These are phyloP conservation scores for Idris sp. DNA, from an alignment of 1,140 invertebrate genomes.

Conservation along the genomic window DNA sequence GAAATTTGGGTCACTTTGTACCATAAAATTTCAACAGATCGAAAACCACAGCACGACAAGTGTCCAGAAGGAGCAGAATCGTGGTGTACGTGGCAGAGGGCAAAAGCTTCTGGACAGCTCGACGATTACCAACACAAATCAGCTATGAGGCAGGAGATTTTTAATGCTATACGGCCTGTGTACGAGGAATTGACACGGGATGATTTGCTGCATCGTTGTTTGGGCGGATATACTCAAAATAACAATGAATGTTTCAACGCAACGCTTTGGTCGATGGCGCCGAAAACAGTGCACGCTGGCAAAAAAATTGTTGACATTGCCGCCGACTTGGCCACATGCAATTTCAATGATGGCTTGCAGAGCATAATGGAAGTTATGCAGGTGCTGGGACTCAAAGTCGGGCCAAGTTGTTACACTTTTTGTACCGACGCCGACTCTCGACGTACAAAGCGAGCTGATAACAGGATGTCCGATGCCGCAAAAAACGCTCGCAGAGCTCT, in stretches of 20 bases:
- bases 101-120: slow-evolving; percentile 13
- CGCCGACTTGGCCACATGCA: slow-evolving; percentile 1
- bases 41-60: slow-evolving; percentile 13
- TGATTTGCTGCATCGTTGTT: slow-evolving; percentile 7
- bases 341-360: slow-evolving; percentile 1
- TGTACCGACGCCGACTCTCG: too few species aligned
- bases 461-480: too few species aligned
- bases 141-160: slow-evolving; percentile 1
- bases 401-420: not conserved
- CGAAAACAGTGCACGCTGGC: not conserved
- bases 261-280: not conserved
- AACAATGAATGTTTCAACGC: not conserved
- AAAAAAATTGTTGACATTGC: slow-evolving; percentile 6
- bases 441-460: too few species aligned
- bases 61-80: slow-evolving; percentile 6
- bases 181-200: not conserved
- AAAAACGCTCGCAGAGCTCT: too few species aligned
- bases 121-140: slow-evolving; percentile 16
- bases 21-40: slow-evolving; percentile 8
- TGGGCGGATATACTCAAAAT: slow-evolving; percentile 1
- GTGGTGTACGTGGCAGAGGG: slow-evolving; percentile 17
- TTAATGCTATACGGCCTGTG: not conserved
- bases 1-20: slow-evolving; percentile 13
- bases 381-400: not conserved
- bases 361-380: slow-evolving; percentile 5